Evolutionary conservation across 2,888 invertebrate genomes (phyloP), one percentile per base, ranked within the genome.

Genomic region (Plusia festucae): DNA sequence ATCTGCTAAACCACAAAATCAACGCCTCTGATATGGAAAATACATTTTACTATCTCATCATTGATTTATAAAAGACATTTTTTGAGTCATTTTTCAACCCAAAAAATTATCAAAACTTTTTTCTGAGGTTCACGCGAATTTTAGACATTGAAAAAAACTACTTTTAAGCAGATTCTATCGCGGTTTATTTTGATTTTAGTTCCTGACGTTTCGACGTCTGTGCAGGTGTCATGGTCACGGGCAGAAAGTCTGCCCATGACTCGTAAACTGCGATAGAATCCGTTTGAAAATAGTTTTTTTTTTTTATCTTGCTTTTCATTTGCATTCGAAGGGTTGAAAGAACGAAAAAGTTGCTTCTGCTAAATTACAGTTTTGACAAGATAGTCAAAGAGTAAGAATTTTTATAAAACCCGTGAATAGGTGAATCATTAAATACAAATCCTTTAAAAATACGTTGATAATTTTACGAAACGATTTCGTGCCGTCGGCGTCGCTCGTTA

Each of bases 1-100:
- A 49, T 20, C 46, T 20, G 46, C 9, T 49, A 1, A 11, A 18
- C 46, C 46, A 49, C 46, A 49, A 49, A 49, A 49, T 49, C 46
- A 49, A 20, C 46, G 9, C 3, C 18, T 49, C 46, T 49, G 46
- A 49, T 49, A 49, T 49, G 46, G 46, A 49, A 49, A 20, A 49
- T 18, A 11, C 2, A 49, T 49, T 49, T 20, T 49, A 18, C 18
- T 49, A 13, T 20, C 46, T 20, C 4, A 18, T 18, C 20, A 20
- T 11, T 20, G 9, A 20, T 49, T 16, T 18, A 46, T 46, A 18
- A 7, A 18, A 2, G 8, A 46, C n/a, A n/a, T n/a, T n/a, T n/a
- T n/a, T n/a, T n/a, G n/a, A n/a, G n/a, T n/a, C n/a, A n/a, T n/a
- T n/a, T n/a, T n/a, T n/a, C n/a, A n/a, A n/a, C n/a, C n/a, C n/a